Conservation (phyloP, 2,113 vertebrate species). For the Callaeas wilsoni region DNA sequence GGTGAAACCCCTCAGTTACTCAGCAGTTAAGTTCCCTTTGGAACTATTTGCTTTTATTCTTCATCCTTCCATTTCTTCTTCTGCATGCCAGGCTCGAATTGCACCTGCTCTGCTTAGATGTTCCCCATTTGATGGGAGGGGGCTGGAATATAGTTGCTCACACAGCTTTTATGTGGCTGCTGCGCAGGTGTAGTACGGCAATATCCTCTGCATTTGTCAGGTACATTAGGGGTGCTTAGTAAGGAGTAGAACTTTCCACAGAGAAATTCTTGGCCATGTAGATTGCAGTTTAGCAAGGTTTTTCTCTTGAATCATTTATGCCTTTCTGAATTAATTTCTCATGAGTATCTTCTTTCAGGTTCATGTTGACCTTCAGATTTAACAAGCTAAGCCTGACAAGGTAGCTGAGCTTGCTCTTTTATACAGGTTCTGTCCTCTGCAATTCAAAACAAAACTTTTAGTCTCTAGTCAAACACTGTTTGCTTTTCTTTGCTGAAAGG, state of each 20-base stretch:
- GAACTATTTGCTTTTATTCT: neutral
- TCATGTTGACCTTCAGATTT: neutral
- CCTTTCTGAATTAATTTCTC: conserved; percentile 43
- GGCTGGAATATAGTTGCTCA: fast-evolving
- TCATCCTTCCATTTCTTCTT: neutral
- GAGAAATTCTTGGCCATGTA: neutral
- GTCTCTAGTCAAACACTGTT: neutral
- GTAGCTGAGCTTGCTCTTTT: conserved; percentile 3
- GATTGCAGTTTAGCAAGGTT: neutral
- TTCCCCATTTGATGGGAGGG: neutral
- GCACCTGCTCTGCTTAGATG: neutral
- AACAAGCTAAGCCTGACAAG: neutral
- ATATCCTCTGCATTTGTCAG: neutral
- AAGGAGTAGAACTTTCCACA: neutral
- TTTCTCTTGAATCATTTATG: conserved; percentile 52
- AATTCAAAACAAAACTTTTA: neutral
- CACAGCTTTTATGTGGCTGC: neutral
- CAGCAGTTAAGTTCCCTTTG: neutral
- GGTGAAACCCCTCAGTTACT: conserved; percentile 18
- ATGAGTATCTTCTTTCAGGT: conserved; percentile 9
- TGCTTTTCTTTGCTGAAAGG: neutral
- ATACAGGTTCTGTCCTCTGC: neutral
- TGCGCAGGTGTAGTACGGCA: neutral
- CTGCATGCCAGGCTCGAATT: neutral
- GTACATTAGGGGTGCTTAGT: neutral